phyloP scores from a whole-genome alignment of 2,797 vertebrate species.

The Micromesistius poutassou region DNA sequence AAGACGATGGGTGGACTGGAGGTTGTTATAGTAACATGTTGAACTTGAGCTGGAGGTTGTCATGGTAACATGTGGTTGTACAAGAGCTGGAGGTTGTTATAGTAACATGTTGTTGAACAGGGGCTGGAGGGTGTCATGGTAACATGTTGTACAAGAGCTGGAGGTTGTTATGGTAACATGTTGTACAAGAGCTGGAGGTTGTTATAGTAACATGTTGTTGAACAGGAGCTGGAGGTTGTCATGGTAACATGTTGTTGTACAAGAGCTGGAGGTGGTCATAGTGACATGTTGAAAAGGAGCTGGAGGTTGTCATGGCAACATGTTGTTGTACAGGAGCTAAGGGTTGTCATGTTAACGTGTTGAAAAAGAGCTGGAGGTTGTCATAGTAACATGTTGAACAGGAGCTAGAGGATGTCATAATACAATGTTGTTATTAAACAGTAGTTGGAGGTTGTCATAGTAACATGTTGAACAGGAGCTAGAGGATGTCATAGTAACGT shows the following conservation, averaged over 20 bases:
- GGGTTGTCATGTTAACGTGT: neutral
- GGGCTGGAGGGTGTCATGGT: neutral
- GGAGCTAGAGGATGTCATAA: neutral
- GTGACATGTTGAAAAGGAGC: conserved; percentile 66
- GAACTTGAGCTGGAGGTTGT: neutral
- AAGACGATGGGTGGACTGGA: neutral
- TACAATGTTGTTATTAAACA: neutral
- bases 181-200: neutral
- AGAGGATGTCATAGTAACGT: neutral
- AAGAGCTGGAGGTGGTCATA: neutral
- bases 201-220: neutral
- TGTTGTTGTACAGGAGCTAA: neutral
- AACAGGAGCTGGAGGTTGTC: neutral
- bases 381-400: neutral
- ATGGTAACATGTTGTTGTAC: neutral
- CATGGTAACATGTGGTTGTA: neutral
- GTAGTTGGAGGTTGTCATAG: neutral
- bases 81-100: neutral
- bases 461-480: neutral
- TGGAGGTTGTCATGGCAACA: conserved; percentile 19
- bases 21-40: neutral
- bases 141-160: conserved; percentile 67
- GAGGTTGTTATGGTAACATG: neutral
- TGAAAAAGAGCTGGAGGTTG: neutral
- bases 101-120: neutral